Percentiles rank a stretch among this genome's conserved stretches.
phyloP scores from a whole-genome alignment of 2,113 vertebrate genomes.

The Ciconia maguari region DNA sequence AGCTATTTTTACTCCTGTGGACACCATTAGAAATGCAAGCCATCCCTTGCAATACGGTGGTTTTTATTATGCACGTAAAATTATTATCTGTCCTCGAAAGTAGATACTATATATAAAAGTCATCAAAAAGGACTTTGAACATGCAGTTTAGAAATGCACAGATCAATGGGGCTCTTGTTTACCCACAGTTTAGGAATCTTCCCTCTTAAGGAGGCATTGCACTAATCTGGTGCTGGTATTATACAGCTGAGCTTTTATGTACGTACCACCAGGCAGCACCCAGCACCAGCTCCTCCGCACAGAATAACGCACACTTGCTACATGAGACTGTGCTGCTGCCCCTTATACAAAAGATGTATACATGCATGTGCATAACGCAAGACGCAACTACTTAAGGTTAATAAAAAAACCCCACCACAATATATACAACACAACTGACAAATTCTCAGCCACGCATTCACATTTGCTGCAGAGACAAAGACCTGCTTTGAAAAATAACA shows the following conservation, averaged over 20 bases:
- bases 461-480: accelerated
- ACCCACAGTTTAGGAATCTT: neutral
- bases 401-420: neutral
- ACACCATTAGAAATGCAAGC: neutral
- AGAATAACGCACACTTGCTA: too few relatives aligned
- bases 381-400: neutral
- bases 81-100: neutral
- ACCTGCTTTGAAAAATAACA: neutral
- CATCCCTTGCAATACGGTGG: neutral
- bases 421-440: neutral
- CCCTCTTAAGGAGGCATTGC: neutral
- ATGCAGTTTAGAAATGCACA: neutral
- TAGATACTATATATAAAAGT: neutral
- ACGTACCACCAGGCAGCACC: neutral
- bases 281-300: neutral
- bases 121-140: neutral
- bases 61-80: neutral
- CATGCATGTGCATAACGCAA: accelerated
- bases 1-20: neutral
- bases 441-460: neutral
- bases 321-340: neutral
- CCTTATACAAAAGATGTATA: neutral
- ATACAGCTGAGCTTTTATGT: accelerated
- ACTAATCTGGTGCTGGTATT: neutral
- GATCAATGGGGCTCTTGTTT: neutral